These are phyloP conservation scores for Tapirus indicus DNA, from an alignment of 2,797 vertebrate genomes.

Conservation along the genomic window DNA sequence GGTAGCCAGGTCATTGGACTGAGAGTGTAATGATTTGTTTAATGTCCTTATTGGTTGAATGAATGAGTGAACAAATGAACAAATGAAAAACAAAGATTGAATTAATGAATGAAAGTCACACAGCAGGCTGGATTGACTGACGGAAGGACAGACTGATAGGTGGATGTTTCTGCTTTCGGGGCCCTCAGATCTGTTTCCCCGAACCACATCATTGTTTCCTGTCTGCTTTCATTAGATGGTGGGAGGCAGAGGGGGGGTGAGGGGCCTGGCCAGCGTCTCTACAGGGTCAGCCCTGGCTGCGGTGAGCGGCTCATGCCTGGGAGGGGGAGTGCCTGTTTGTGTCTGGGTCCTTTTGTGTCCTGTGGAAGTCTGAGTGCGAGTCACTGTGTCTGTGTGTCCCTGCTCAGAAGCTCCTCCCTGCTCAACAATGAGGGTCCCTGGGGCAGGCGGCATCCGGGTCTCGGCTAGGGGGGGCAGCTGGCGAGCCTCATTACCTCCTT, in stretches of 20 bases:
- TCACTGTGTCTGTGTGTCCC: not conserved
- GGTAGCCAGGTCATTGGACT: not conserved
- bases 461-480: not conserved
- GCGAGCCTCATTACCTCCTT: conserved; percentile 68
- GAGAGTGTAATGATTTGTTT: conserved; percentile 30
- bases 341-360: not conserved
- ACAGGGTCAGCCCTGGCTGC: not conserved
- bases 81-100: not conserved
- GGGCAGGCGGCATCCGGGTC: not conserved
- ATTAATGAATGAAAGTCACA: not conserved
- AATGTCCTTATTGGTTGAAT: conserved; percentile 20
- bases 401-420: not conserved
- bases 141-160: not conserved
- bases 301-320: not conserved
- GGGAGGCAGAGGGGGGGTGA: not conserved
- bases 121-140: not conserved
- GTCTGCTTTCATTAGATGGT: not conserved
- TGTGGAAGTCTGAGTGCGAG: not conserved
- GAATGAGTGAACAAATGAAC: conserved; percentile 29
- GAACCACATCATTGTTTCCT: not conserved
- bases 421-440: not conserved
- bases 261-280: not conserved
- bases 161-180: not conserved
- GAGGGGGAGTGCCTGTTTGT: not conserved
- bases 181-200: not conserved